Evolutionary conservation across 2,797 vertebrate genomes (phyloP).

Genomic region (Chaunax sp.): DNA sequence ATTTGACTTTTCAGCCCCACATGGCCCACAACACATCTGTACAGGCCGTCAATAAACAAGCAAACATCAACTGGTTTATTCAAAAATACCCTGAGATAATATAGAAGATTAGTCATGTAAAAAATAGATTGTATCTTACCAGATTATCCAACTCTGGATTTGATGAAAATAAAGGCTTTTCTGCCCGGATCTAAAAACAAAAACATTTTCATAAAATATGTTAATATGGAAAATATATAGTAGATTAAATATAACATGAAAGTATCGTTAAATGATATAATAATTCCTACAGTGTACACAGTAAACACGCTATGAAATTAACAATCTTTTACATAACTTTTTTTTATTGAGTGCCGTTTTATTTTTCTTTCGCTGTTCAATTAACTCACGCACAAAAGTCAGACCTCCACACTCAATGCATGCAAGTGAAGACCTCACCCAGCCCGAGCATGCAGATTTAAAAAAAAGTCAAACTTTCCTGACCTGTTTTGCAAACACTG

Average conservation of each 20-base stretch:
- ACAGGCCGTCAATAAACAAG: slow-evolving; percentile 23
- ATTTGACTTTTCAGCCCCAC: slow-evolving; percentile 44
- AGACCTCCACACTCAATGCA: slow-evolving; percentile 9
- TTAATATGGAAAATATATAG: not conserved
- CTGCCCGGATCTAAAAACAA: slow-evolving; percentile 93
- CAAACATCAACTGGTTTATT: slow-evolving; percentile 27
- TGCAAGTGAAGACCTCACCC: slow-evolving; percentile 40
- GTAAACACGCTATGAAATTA: not conserved
- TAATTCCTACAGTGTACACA: slow-evolving; percentile 4
- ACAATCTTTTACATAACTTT: not conserved
- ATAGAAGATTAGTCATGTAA: not conserved
- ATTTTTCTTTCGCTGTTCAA: not conserved
- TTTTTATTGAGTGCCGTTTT: not conserved
- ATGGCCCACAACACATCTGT: slow-evolving; percentile 40
- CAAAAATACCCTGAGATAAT: slow-evolving; percentile 1
- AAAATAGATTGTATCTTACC: slow-evolving; percentile 83
- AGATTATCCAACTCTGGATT: slow-evolving; percentile 99
- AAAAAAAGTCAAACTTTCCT: slow-evolving; percentile 75
- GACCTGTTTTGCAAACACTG: slow-evolving; percentile 99
- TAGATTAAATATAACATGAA: not conserved
- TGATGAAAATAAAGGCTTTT: slow-evolving; percentile 99
- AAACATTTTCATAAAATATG: slow-evolving; percentile 36
- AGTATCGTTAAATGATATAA: not conserved
- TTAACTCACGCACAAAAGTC: slow-evolving; percentile 24
- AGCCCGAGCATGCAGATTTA: slow-evolving; percentile 47